Evolutionary conservation across 2,113 vertebrate genomes (phyloP).

Genomic region (Petroica traversi): DNA sequence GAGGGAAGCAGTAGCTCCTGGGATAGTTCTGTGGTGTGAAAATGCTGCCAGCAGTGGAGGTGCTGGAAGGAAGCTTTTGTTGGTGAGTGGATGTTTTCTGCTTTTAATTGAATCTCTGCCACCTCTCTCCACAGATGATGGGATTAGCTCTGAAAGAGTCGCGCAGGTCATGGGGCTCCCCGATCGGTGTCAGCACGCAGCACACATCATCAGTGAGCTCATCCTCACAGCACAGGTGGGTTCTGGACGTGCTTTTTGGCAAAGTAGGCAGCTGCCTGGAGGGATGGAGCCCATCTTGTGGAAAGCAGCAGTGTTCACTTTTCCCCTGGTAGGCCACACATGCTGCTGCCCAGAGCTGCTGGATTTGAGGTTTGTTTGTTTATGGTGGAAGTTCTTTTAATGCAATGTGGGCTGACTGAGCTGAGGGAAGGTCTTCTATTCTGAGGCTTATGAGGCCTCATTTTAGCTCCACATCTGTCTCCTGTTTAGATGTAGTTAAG

Average conservation of each 20-base stretch:
- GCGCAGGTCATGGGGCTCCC: constrained; percentile 97
- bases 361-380: not conserved
- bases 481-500: not conserved
- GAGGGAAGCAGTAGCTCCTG: constrained; percentile 32
- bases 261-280: not conserved
- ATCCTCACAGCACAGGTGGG: constrained; percentile 95
- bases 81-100: not conserved
- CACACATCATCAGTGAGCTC: constrained; percentile 94
- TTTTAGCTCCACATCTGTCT: not conserved
- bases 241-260: not conserved
- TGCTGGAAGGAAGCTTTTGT: not conserved
- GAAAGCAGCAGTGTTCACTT: not conserved
- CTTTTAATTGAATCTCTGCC: not conserved
- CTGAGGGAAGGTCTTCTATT: not conserved
- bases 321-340: not conserved
- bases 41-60: not conserved
- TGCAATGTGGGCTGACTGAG: not conserved
- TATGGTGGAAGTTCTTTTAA: not conserved
- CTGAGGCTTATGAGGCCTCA: not conserved
- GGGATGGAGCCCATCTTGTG: not conserved
- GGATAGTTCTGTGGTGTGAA: not conserved
- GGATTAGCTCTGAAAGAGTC: constrained; percentile 90
- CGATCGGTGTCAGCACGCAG: constrained; percentile 93
- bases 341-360: not conserved
- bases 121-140: constrained; percentile 85